Conservation (phyloP, 2,113 vertebrate genomes). For the Sciurus niger region DNA sequence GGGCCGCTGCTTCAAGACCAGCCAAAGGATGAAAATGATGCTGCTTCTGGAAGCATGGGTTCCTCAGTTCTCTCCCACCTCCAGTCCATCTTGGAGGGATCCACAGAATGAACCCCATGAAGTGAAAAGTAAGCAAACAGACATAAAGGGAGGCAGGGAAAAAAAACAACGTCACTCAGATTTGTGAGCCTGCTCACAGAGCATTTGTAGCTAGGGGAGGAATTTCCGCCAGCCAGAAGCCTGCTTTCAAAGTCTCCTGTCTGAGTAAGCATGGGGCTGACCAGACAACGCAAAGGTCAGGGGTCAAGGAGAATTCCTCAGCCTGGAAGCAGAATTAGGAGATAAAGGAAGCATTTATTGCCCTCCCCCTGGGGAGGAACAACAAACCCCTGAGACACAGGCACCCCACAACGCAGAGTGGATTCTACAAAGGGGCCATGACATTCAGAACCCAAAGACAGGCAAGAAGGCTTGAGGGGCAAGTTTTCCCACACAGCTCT, state of each 20-base stretch:
- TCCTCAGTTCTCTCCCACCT: background rate
- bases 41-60: background rate
- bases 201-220: background rate
- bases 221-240: background rate
- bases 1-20: background rate
- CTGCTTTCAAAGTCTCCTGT: background rate
- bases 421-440: background rate
- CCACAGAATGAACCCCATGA: background rate
- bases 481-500: constrained; percentile 66
- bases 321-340: background rate
- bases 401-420: background rate
- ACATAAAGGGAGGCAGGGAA: background rate
- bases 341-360: constrained; percentile 43
- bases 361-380: background rate
- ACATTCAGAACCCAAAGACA: background rate
- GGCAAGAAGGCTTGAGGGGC: background rate
- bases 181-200: constrained; percentile 35
- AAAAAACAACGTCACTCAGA: background rate
- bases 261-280: constrained; percentile 44
- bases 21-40: background rate
- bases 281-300: constrained; percentile 60
- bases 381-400: background rate
- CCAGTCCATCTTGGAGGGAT: background rate
- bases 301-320: constrained; percentile 29
- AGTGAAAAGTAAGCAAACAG: background rate